Evolutionary conservation across 1,140 invertebrate genomes (phyloP), one percentile per base, ranked within the genome.

Genomic region (Drosophila dunni): DNA sequence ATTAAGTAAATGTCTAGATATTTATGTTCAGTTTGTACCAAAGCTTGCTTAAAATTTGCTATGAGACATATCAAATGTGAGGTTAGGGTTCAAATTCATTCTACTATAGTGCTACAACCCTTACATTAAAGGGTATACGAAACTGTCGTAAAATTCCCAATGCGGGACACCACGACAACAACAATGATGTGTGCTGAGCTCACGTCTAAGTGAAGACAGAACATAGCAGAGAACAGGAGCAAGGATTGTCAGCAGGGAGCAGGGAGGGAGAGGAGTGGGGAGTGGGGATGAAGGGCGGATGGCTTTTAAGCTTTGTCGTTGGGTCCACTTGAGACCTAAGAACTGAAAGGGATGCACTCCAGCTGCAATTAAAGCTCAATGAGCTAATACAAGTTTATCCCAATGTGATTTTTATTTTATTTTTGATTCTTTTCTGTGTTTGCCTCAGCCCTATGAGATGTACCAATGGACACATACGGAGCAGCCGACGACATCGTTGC

Each of bases 381-480:
- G 76, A 71, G 64, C 62, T 75, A 84, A 74, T 58, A 48, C 58
- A 63, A 60, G 63, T 67, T 75, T 62, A 69, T 54, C 69, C 78
- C 13, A 50, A 36, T 34, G 56, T 66, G 44, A 9, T 11, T 17
- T 29, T 51, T 36, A 40, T 56, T 13, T 60, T 56, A 33, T 51
- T 13, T 45, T 15, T 46, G 17, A 20, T 20, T 20, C 17, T 20
- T 20, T 20, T 20, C 17, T 20, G 17, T 20, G 5, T 33, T 40
- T 20, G 13, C 34, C 11, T 29, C 29, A 98, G 97, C 95, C 96
- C 58, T 96, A 97, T 91, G 94, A 96, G 79, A 97, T 97, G 95
- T 98, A 98, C 92, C 97, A 96, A 89, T 98, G 97, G 97, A 94
- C 96, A 20, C 95, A 97, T 88, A 96, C 95, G 54, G 96, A 97